Evolutionary conservation across 2,888 invertebrate genomes (phyloP), one percentile per base, ranked within the genome.

Genomic region (Ctena decussata): DNA sequence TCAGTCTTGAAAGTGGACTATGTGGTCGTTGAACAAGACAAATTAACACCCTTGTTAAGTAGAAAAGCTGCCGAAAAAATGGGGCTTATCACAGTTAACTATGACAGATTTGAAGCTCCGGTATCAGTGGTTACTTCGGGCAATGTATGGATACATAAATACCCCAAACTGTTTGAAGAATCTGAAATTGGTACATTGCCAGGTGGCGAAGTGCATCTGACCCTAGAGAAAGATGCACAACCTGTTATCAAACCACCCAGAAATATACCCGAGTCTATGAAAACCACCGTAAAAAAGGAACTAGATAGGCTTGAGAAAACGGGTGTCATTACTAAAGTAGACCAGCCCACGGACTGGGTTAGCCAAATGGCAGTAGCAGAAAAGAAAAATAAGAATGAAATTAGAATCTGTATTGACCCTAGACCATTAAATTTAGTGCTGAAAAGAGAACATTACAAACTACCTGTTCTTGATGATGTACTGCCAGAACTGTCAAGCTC

Each of bases 391-490:
- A 85, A 83, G 27, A 70, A 74, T 24, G 80, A 83, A 30, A 49
- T 90, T 6, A 76, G 90, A 57, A 71, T 90, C 8, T 91, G 86
- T 75, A 70, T 90, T 24, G 90, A 91, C 57, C 89, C 90, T 32
- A 80, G 76, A 35, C 77, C 80, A 32, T 69, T 91, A 3, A 92
- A 90, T 74, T 75, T 78, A 60, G 84, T 81, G 15, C 15, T 92
- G 12, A 73, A 80, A 37, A 69, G 88, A 2, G 82, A 77, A 32
- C 80, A 86, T 39, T 89, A 89, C 60, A 82, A 77, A 1, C 46
- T 90, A 41, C 91, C 89, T 5, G 82, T 81, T 0, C 69, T 91
- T 3, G 88, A 89, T 8, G 91, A 91, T 24, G 27, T 92, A 5
- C 65, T 91, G 6, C 90, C 89, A 27, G 80, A 90, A 5, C 37